Percentiles rank a stretch among this genome's conserved stretches.
Evolutionary conservation across 2,797 vertebrate genomes (phyloP).

Genomic region (Lophius americanus): DNA sequence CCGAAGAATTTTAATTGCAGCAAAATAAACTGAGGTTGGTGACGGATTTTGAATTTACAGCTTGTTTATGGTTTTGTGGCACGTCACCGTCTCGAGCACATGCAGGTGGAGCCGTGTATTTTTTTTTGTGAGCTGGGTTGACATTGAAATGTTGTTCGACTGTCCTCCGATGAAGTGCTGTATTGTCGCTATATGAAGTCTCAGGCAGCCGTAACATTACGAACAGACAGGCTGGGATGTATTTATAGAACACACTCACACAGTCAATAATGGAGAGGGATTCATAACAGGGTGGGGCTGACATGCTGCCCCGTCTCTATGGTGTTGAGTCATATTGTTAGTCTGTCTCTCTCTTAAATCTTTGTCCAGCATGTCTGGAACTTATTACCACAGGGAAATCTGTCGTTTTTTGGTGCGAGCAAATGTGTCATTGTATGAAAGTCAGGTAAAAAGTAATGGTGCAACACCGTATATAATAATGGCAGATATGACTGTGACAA

Average conservation of each 20-base stretch:
- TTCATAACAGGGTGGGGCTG: constrained; percentile 46
- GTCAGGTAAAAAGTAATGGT: not conserved
- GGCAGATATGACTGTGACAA: not conserved
- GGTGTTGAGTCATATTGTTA: constrained; percentile 59
- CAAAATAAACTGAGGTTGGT: constrained; percentile 64
- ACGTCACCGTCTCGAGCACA: constrained; percentile 25
- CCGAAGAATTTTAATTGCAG: constrained; percentile 76
- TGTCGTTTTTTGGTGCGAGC: constrained; percentile 8
- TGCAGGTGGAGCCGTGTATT: constrained; percentile 33
- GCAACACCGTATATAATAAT: not conserved
- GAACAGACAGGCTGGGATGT: constrained; percentile 7
- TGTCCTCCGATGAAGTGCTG: constrained; percentile 26
- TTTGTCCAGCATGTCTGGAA: constrained; percentile 47
- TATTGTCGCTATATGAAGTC: not conserved
- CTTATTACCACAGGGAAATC: constrained; percentile 46
- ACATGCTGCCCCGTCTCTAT: constrained; percentile 37
- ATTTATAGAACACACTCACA: constrained; percentile 25
- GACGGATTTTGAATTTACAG: constrained; percentile 58
- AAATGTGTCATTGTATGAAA: constrained; percentile 4
- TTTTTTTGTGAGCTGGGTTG: constrained; percentile 12
- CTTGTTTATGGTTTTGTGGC: constrained; percentile 59
- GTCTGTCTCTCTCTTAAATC: constrained; percentile 55
- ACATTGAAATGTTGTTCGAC: constrained; percentile 22
- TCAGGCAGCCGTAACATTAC: not conserved
- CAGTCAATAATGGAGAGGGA: constrained; percentile 21